phyloP scores from a whole-genome alignment of 2,888 invertebrate genomes.

The Lasius fuliginosus region DNA sequence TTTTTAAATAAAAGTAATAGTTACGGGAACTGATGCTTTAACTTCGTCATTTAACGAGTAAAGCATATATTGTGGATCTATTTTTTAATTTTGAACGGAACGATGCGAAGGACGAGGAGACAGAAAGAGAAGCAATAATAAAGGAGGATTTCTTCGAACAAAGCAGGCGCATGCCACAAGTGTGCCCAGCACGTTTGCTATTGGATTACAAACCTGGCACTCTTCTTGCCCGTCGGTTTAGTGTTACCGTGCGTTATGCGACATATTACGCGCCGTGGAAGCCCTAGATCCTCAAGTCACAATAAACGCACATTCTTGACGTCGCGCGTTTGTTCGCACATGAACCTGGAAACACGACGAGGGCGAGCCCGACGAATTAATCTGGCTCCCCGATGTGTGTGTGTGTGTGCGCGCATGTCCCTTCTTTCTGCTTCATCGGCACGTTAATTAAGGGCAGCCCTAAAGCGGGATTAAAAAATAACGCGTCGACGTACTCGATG shows the following conservation, averaged over 20 bases:
- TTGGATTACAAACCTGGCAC: conserved; percentile 81
- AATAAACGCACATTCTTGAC: conserved; percentile 71
- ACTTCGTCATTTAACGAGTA: neutral
- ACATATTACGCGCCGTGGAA: conserved; percentile 73
- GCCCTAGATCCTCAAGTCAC: conserved; percentile 74
- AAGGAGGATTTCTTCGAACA: conserved; percentile 1
- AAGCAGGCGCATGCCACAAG: conserved; percentile 84
- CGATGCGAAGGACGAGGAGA: conserved; percentile 17
- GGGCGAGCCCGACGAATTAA: conserved; percentile 70
- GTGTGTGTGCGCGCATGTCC: conserved; percentile 25
- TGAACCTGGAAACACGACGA: conserved; percentile 72
- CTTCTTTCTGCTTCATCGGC: conserved; percentile 64
- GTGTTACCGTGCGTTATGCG: conserved; percentile 77
- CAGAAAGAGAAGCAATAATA: neutral
- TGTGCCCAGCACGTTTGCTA: conserved; percentile 82
- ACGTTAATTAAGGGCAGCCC: conserved; percentile 70
- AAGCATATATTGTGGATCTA: conserved; percentile 4
- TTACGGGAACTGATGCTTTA: conserved; percentile 4
- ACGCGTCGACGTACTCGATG: conserved; percentile 31
- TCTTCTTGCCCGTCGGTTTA: conserved; percentile 76
- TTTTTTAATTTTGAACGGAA: conserved; percentile 13
- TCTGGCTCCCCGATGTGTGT: conserved; percentile 56
- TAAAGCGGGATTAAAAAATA: conserved; percentile 57
- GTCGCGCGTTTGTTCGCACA: conserved; percentile 65
- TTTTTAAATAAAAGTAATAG: conserved; percentile 7